Conservation (phyloP, 2,797 vertebrate species). For the Sebastolobus altivelis region DNA sequence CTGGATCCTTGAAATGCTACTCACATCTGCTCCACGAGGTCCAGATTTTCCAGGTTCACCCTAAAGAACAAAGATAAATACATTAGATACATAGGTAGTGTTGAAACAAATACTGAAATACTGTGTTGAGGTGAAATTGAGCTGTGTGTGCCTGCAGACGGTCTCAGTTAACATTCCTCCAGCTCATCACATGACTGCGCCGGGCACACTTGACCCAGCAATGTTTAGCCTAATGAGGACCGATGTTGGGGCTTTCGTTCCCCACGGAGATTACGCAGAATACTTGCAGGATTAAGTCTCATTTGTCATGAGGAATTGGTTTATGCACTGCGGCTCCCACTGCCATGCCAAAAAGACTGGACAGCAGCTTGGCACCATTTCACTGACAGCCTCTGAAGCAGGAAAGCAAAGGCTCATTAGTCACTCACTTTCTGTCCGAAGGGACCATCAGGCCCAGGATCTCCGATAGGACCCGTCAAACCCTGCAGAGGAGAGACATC, state of each 20-base stretch:
- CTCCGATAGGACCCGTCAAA: conserved; percentile 93
- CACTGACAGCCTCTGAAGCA: conserved; percentile 63
- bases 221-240: conserved; percentile 79
- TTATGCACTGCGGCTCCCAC: conserved; percentile 69
- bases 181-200: conserved; percentile 77
- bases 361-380: conserved; percentile 73
- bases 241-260: conserved; percentile 67
- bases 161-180: conserved; percentile 74
- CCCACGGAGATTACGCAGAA: conserved; percentile 80
- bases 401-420: conserved; percentile 72
- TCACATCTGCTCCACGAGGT: conserved; percentile 92
- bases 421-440: conserved; percentile 93
- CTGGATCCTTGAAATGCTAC: conserved; percentile 66
- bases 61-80: conserved; percentile 76
- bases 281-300: conserved; percentile 82
- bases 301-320: conserved; percentile 85
- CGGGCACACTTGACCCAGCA: conserved; percentile 69
- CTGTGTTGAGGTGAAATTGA: conserved; percentile 37
- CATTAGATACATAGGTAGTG: conserved; percentile 12
- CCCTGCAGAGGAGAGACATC: conserved; percentile 85
- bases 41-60: conserved; percentile 94
- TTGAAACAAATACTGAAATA: conserved; percentile 6
- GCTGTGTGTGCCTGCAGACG: conserved; percentile 31
- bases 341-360: conserved; percentile 58
- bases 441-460: conserved; percentile 88